Percentiles rank a stretch among this genome's conserved stretches.
Conservation (phyloP, 2,113 vertebrate species). For the Anguilla japonica region DNA sequence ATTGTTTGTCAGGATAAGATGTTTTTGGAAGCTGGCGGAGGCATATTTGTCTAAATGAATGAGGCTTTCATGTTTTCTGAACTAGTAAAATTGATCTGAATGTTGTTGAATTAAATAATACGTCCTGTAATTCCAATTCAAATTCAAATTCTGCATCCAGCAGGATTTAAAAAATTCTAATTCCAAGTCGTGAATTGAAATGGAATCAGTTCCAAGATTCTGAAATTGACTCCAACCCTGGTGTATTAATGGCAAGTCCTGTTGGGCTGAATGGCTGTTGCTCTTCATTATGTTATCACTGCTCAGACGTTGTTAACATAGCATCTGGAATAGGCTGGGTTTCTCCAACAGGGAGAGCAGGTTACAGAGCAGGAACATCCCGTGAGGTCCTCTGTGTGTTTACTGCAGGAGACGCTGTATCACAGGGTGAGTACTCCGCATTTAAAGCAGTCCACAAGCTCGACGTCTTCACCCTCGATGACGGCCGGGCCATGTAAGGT, state of each 20-base stretch:
- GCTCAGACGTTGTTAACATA: background rate
- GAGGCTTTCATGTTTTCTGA: too few relatives aligned
- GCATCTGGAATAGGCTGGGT: background rate
- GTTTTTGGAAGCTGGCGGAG: too few relatives aligned
- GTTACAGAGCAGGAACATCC: background rate
- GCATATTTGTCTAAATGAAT: too few relatives aligned
- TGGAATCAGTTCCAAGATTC: too few relatives aligned
- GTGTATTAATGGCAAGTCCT: background rate
- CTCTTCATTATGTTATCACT: background rate
- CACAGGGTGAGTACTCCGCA: background rate
- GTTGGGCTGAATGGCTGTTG: background rate
- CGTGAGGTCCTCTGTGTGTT: background rate
- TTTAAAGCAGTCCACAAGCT: background rate
- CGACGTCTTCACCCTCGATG: background rate
- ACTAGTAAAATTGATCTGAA: too few relatives aligned
- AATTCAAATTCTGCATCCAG: too few relatives aligned
- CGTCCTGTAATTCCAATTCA: too few relatives aligned
- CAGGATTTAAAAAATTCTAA: too few relatives aligned
- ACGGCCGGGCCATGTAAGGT: background rate
- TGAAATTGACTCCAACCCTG: too few relatives aligned
- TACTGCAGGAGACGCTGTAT: background rate
- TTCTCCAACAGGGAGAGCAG: background rate
- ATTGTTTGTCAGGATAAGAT: too few relatives aligned
- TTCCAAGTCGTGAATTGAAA: too few relatives aligned
- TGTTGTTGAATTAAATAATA: too few relatives aligned